Conservation (phyloP, 2,888 invertebrate species). For the Sicus ferrugineus region DNA sequence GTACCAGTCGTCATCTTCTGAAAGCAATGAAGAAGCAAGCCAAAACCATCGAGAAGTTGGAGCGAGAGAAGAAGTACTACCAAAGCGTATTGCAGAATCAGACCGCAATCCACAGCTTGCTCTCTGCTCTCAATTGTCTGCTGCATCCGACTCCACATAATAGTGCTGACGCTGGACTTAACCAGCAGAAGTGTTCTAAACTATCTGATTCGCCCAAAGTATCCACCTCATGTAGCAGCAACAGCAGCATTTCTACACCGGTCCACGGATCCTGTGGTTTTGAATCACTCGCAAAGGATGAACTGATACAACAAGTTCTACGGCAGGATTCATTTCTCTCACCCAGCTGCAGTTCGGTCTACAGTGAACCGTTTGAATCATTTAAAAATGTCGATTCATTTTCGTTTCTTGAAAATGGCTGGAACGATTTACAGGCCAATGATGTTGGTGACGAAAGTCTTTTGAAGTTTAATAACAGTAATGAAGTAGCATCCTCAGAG, state of each 20-base stretch:
- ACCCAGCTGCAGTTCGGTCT: background rate
- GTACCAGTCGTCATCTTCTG: constrained; percentile 66
- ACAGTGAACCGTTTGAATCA: constrained; percentile 48
- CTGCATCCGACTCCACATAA: constrained; percentile 11
- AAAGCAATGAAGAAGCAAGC: constrained; percentile 66
- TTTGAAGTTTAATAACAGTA: constrained; percentile 30
- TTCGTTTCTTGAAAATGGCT: constrained; percentile 42
- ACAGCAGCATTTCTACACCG: constrained; percentile 37
- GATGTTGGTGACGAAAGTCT: constrained; percentile 24
- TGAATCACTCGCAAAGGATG: constrained; percentile 46
- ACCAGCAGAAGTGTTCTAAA: background rate
- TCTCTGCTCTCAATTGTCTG: constrained; percentile 62
- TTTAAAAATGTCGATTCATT: constrained; percentile 52
- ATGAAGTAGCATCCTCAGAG: background rate
- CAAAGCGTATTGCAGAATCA: constrained; percentile 68
- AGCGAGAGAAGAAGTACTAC: constrained; percentile 68
- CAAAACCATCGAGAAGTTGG: constrained; percentile 65
- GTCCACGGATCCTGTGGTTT: constrained; percentile 38
- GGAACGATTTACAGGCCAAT: constrained; percentile 43
- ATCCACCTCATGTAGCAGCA: constrained; percentile 38
- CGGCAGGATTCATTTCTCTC: constrained; percentile 34
- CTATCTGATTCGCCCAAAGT: constrained; percentile 40
- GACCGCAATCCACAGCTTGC: constrained; percentile 65
- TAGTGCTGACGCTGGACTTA: background rate
- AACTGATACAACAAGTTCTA: constrained; percentile 24